Evolutionary conservation across 2,113 vertebrate species (phyloP), one percentile per base, ranked within the genome.

Genomic region (Corythornis vintsioides): DNA sequence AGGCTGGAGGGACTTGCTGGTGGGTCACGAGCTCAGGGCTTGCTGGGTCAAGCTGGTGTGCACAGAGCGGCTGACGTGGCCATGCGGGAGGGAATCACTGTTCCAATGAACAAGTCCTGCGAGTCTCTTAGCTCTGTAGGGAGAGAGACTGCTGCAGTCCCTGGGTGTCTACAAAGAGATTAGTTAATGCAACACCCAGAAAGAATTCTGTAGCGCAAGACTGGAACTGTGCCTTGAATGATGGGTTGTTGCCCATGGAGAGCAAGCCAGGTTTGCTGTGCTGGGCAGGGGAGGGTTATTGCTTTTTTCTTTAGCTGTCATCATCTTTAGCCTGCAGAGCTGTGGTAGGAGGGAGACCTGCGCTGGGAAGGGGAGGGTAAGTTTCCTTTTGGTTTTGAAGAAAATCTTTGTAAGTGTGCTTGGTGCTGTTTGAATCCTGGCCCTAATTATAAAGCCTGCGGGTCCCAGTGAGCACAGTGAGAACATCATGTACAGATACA

Each of bases 401-500:
- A 59, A 57, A 59, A 75, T 55, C 89, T 83, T 87, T 86, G 70
- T 24, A 24, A 72, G n/a, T 18, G 45, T 13, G 24, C 75, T 82
- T 55, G 93, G 80, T 90, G 80, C 74, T 90, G 57, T 86, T 85
- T 26, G 89, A 89, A 89, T 88, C 66, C 28, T 78, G 5, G 77
- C 82, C 76, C 88, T 95, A 78, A 93, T 94, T 94, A 89, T 42
- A 72, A 76, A 90, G 69, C 56, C 72, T 10, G 59, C 7, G 0
- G 90, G 88, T 97, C 84, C 86, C 81, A 9, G 69, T 5, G 86
- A 80, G 83, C 83, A 0, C 77, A 40, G 84, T 1, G 76, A 94
- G 94, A 91, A 93, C 94, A 96, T 94, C 61, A 3, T 75, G 91
- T 96, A 72, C 73, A 74, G 88, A 78, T 83, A 75, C 86, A 88